Evolutionary conservation across 2,888 invertebrate species (phyloP), one percentile per base, ranked within the genome.

Genomic region (Orthosia cruda): DNA sequence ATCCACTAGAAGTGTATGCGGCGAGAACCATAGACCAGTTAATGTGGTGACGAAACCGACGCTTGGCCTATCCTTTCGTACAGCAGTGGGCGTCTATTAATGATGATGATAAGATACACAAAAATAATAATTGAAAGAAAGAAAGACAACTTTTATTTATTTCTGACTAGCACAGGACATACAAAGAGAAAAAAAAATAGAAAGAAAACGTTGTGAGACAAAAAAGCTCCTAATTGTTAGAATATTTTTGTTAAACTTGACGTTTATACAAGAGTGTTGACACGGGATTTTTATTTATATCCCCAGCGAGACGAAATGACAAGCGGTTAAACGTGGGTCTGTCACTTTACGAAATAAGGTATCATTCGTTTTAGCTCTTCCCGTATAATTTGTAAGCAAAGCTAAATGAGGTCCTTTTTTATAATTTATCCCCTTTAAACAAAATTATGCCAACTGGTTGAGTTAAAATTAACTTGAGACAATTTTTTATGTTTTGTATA

Each of bases 311-410:
- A 52, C 4, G 57, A 69, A 65, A 57, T 61, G 32, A 26, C 20
- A 45, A 40, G 12, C 13, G 45, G 49, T 75, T 47, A 50, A 79
- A 66, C 52, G 66, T 52, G 61, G 12, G 23, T 18, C 0, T 13
- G 63, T 55, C 50, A 57, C 32, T 68, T 62, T 57, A 52, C 52
- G 40, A 62, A 81, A 79, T 63, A n/a, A n/a, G n/a, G n/a, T 79
- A 59, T 71, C 49, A 59, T 59, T 49, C 12, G 9, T 63, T 58
- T 58, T 23, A 62, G 16, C 63, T 26, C 20, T 50, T 58, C 23
- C 18, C 47, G 4, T 71, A 40, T 54, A 79, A 72, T 79, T 79
- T 80, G 40, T 64, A 59, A 59, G 63, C 63, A 54, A 72, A 62
- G 55, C 59, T 26, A n/a, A 40, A 40, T 16, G 18, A 23, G 3